phyloP scores from a whole-genome alignment of 2,113 vertebrate species.

The Platysternon megacephalum region DNA sequence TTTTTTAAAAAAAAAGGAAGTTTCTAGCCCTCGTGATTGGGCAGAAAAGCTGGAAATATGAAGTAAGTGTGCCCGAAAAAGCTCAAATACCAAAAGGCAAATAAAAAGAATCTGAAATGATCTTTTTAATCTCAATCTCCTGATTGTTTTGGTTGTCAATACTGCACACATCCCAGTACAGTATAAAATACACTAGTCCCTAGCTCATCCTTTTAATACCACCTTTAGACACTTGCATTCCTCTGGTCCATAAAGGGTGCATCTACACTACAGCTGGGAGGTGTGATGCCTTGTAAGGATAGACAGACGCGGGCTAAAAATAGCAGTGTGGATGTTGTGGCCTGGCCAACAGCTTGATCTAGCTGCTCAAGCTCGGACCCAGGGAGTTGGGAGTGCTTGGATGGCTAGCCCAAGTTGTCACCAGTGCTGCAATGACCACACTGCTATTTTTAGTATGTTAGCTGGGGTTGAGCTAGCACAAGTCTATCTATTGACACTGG shows the following conservation, averaged over 20 bases:
- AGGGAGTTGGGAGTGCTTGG: too few relatives aligned
- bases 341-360: neutral
- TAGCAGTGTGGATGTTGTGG: neutral
- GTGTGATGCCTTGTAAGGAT: neutral
- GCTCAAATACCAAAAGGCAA: neutral
- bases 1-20: neutral
- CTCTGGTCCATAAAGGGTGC: neutral
- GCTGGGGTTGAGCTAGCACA: neutral
- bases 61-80: neutral
- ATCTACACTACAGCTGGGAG: too few relatives aligned
- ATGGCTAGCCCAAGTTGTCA: neutral
- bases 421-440: neutral
- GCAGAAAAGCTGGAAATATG: neutral
- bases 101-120: neutral
- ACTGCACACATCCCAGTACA: rapidly evolving
- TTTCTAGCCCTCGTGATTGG: neutral
- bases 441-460: neutral
- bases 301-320: neutral
- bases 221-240: neutral
- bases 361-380: neutral
- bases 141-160: neutral
- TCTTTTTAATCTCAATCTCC: neutral
- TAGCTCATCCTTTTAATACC: neutral
- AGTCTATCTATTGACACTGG: neutral
- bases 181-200: neutral